Evolutionary conservation across 2,113 vertebrate species (phyloP), one percentile per base, ranked within the genome.

Genomic region (Silurus glanis): DNA sequence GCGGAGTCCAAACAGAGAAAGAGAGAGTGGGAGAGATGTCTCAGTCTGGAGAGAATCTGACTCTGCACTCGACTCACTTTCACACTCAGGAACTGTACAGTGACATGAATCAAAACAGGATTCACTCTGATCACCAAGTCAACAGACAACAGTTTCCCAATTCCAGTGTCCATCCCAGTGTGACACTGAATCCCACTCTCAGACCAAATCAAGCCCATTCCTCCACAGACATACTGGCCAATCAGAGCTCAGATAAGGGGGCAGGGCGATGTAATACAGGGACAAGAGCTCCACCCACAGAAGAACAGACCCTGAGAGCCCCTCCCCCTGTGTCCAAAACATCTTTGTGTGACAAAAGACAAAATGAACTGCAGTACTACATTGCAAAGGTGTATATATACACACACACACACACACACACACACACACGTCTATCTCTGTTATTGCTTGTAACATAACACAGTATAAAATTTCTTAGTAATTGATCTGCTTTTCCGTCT

Each of bases 321-420:
- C 62, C 61, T 13, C 80, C 79, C 28, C 62, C 53, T 76, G 49
- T 0, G 17, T 55, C 13, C 0, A 59, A 8, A 1, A 14, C 76
- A n/a, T 61, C 83, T 69, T 2, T 61, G 12, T 45, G 67, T 62
- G 83, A 83, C 16, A 87, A 89, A 6, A 49, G 87, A 86, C 87
- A 87, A 82, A 89, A 17, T 59, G 89, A 90, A 37, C 88, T 90
- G 67, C 86, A 90, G 83, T 89, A 86, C 67, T 90, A 89, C 69
- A 85, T 90, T 16, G 64, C 86, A 19, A 90, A 90, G 89, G 87
- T 90, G 28, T 45, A 8, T 80, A 12, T 21, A 53, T 19, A 9
- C 51, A 64, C 55, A 64, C 49, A 74, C 45, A 49, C 62, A 67
- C 83, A 69, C 47, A 83, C 72, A 85, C 76, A 76, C 56, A 55